Evolutionary conservation across 2,797 vertebrate species (phyloP), one percentile per base, ranked within the genome.

Genomic region (Odontamblyopus rebecca): DNA sequence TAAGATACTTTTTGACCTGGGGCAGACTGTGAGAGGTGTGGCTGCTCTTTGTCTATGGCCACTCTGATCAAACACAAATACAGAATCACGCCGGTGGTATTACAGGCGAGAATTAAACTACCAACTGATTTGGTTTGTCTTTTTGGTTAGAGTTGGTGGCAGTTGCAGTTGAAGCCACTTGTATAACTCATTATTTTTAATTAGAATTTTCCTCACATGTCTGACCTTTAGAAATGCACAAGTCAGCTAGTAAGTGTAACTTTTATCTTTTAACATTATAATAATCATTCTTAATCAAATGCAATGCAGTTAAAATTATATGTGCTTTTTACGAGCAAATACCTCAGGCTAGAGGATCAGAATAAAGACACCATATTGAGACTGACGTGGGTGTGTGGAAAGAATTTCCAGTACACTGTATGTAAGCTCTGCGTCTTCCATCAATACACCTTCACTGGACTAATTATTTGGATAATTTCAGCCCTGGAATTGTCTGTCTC

Each of bases 141-240:
- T 9, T 35, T 32, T 16, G 29, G 27, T 61, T 61, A 4, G 61
- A 18, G 30, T 16, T 32, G 27, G 26, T 27, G n/a, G 19, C 19
- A 61, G 68, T 68, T 69, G 48, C 19, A n/a, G 30, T 2, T 7
- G n/a, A 57, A 67, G 53, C 35, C 50, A 23, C 27, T 32, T 68
- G 71, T 71, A 56, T 56, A 68, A 60, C 66, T 82, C 68, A 74
- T 83, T 77, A 82, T 71, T 87, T 85, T 72, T 72, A 80, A 85
- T 68, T 67, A 80, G 60, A 67, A 18, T 61, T 63, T 67, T 63
- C 65, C 60, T 67, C 38, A 66, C 56, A 64, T 79, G 54, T 3
- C 2, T 68, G 30, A 12, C 51, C 56, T 74, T 75, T 71, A 56
- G 23, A 48, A 69, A 12, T 61, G 53, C 1, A 5, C 19, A 38